These are phyloP conservation scores for Drosophila asahinai DNA, from an alignment of 1,140 invertebrate species.

Conservation along the genomic window DNA sequence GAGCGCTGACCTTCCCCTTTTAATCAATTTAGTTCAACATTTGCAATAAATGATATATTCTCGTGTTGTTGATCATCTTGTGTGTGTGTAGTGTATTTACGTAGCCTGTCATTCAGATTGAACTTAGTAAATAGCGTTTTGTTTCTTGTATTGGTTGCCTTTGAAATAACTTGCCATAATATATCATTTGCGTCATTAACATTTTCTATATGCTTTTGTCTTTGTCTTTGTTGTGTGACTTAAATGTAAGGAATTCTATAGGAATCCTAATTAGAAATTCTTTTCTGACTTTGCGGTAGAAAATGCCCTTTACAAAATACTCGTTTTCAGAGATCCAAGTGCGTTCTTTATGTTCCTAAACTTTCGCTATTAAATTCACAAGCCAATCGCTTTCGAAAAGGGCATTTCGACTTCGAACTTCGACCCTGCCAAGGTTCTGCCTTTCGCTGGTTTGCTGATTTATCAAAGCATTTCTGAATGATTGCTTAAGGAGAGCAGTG, in stretches of 20 bases:
- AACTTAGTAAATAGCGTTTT: slow-evolving; percentile 72
- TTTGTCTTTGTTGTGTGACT: slow-evolving; percentile 42
- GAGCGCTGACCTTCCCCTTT: slow-evolving; percentile 45
- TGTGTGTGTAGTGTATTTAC: slow-evolving; percentile 59
- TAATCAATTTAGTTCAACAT: slow-evolving; percentile 60
- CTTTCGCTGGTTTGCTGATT: slow-evolving; percentile 49
- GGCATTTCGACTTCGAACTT: slow-evolving; percentile 41
- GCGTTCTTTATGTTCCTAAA: not conserved
- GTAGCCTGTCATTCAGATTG: slow-evolving; percentile 64
- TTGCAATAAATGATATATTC: slow-evolving; percentile 79
- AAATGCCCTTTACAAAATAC: slow-evolving; percentile 45
- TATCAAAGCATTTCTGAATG: slow-evolving; percentile 59
- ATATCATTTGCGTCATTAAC: slow-evolving; percentile 73
- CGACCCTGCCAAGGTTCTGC: slow-evolving; percentile 28
- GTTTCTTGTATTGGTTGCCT: slow-evolving; percentile 39
- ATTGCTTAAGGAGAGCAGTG: slow-evolving; percentile 50
- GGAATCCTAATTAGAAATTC: slow-evolving; percentile 62
- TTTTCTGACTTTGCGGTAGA: slow-evolving; percentile 30
- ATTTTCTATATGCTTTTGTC: slow-evolving; percentile 61
- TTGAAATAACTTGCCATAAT: slow-evolving; percentile 76
- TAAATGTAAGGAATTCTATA: slow-evolving; percentile 57
- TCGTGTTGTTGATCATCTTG: slow-evolving; percentile 54
- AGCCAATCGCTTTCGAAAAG: slow-evolving; percentile 27
- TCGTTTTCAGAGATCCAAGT: not conserved
- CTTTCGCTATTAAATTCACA: not conserved